Evolutionary conservation across 2,113 vertebrate genomes (phyloP).

Genomic region (Bathybates hornii): DNA sequence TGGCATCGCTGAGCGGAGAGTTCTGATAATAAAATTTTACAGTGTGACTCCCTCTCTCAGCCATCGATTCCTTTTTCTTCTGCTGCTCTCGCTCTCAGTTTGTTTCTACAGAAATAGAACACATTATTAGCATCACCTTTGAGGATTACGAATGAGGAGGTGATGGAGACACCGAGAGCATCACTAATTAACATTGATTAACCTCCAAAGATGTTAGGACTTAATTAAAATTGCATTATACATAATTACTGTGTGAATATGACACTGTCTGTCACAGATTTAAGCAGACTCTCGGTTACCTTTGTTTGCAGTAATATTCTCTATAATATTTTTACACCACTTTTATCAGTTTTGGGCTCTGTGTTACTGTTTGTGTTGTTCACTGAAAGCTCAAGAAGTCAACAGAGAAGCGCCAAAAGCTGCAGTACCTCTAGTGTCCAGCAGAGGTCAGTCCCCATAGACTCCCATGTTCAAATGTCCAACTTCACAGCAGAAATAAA

Average conservation of each 20-base stretch:
- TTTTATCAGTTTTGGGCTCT: neutral
- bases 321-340: neutral
- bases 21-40: neutral
- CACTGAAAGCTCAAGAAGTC: neutral
- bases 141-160: neutral
- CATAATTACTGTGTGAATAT: neutral
- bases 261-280: neutral
- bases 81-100: neutral
- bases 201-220: neutral
- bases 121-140: neutral
- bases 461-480: neutral
- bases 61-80: neutral
- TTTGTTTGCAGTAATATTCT: neutral
- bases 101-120: neutral
- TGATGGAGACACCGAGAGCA: neutral
- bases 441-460: neutral
- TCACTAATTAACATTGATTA: neutral
- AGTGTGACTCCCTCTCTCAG: neutral
- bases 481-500: neutral
- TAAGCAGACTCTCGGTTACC: neutral
- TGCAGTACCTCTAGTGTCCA: neutral
- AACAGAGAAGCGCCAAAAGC: neutral
- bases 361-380: neutral
- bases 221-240: neutral
- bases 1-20: neutral